Conservation (phyloP, 2,113 vertebrate genomes). For the Rhipidura dahli region DNA sequence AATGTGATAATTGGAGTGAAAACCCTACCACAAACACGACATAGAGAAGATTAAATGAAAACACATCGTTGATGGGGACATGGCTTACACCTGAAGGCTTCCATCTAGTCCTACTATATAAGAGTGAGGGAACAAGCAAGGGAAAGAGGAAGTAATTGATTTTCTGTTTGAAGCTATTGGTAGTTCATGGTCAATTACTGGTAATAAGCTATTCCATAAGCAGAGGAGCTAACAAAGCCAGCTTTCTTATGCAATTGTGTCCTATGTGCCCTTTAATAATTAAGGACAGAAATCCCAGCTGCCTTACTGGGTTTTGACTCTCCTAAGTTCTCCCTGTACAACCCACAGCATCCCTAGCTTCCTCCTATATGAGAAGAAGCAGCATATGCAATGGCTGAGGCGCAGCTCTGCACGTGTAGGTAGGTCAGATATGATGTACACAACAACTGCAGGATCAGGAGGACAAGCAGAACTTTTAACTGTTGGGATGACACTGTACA, state of each 20-base stretch:
- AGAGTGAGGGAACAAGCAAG: background rate
- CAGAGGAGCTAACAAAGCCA: background rate
- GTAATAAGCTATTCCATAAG: background rate
- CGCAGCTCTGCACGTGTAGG: background rate
- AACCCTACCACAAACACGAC: background rate
- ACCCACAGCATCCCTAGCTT: background rate
- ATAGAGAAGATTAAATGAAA: background rate
- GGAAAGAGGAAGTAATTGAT: background rate
- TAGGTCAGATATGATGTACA: background rate
- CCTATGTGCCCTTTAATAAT: background rate
- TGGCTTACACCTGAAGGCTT: background rate
- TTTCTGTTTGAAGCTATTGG: background rate
- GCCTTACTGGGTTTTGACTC: background rate
- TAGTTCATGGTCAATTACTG: background rate
- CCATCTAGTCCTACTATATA: background rate
- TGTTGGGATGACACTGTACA: background rate
- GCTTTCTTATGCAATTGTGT: fast-evolving
- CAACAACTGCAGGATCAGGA: background rate
- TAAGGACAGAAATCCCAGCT: background rate
- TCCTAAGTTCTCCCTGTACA: background rate
- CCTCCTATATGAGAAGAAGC: background rate
- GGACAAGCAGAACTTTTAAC: background rate
- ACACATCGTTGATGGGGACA: background rate
- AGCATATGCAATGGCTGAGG: background rate
- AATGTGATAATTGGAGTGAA: background rate